Evolutionary conservation across 2,888 invertebrate species (phyloP), one percentile per base, ranked within the genome.

Genomic region (Cosmia trapezina): DNA sequence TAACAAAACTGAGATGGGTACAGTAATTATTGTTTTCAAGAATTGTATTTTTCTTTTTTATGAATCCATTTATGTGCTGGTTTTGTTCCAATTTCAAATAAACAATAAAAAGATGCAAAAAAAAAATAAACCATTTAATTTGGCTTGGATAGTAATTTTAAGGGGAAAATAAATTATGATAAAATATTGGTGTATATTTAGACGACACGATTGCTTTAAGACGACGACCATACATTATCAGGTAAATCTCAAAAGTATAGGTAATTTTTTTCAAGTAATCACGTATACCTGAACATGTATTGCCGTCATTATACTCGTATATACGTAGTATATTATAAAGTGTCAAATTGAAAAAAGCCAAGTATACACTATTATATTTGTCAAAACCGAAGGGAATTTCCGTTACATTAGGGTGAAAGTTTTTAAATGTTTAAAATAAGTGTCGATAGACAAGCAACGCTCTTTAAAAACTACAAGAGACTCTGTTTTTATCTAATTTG

Each of bases 261-360:
- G 45, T 14, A 45, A 28, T 28, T 28, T 12, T 45, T 8, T 22
- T 11, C 45, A 43, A 6, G 17, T 17, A 19, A 28, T 61, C 12
- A 62, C 14, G n/a, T 69, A 17, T 17, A 47, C 22, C 49, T 75
- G 49, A 22, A 62, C 0, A 43, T 61, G n/a, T 47, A 53, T 43
- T 2, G 57, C 47, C 28, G 49, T 5, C 9, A 28, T 28, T 54
- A 22, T 19, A n/a, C 22, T 64, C n/a, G 28, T 62, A 7, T 28
- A 33, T 61, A 65, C 49, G 37, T 76, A 56, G 33, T 54, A 49
- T 45, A 8, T 37, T 41, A 77, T 57, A 22, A 72, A 78, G 77
- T 77, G 77, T 77, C 77, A 77, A 78, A 77, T 72, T 28, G 8
- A 47, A 62, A 22, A 37, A 70, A 72, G 73, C 79, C 79, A 77